Conservation (phyloP, 2,113 vertebrate species). For the Camelus dromedarius region DNA sequence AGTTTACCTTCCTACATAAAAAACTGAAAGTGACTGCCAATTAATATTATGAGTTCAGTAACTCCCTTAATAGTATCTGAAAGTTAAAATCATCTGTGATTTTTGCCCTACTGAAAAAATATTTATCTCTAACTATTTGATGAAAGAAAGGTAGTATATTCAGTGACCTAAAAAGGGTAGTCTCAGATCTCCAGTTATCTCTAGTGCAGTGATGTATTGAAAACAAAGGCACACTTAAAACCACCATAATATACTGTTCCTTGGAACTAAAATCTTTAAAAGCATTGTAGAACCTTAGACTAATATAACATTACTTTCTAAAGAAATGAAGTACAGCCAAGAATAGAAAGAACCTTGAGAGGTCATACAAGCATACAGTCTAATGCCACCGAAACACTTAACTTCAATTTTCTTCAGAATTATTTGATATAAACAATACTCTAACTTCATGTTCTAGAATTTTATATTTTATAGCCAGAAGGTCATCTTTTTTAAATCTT, state of each 20-base stretch:
- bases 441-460: background rate
- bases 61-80: background rate
- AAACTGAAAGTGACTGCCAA: background rate
- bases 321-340: background rate
- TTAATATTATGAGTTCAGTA: background rate
- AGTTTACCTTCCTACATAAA: background rate
- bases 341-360: background rate
- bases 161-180: background rate
- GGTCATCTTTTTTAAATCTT: background rate
- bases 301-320: conserved; percentile 1
- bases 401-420: background rate
- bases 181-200: conserved; percentile 1
- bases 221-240: conserved; percentile 39
- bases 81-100: background rate
- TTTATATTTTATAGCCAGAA: background rate
- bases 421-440: background rate
- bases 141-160: background rate
- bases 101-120: background rate
- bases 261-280: conserved; percentile 30
- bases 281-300: background rate
- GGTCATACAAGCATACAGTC: background rate
- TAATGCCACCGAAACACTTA: background rate
- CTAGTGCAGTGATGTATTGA: background rate
- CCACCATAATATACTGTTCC: background rate
- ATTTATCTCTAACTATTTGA: background rate